Evolutionary conservation across 2,113 vertebrate genomes (phyloP).

Genomic region (Gopherus evgoodei): DNA sequence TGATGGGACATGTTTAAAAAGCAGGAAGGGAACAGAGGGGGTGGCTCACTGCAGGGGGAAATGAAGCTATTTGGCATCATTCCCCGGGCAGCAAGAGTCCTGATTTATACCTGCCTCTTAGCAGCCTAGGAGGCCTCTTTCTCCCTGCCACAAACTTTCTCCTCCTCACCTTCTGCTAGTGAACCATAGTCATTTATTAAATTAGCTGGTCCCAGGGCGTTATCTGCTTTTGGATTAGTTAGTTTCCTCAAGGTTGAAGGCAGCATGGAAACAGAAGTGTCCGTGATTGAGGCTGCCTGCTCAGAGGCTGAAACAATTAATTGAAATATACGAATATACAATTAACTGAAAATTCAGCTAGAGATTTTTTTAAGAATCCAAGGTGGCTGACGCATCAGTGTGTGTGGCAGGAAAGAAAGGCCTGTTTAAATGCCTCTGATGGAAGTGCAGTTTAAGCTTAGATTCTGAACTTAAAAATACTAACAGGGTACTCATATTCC

Average conservation of each 20-base stretch:
- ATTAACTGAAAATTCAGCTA: background rate
- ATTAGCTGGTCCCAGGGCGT: background rate
- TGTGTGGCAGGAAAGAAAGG: background rate
- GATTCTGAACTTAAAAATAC: too few relatives aligned
- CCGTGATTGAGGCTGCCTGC: background rate
- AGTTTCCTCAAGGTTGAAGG: background rate
- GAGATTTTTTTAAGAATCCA: background rate
- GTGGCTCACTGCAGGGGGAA: background rate
- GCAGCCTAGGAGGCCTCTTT: background rate
- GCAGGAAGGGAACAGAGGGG: background rate
- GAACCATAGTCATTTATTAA: background rate
- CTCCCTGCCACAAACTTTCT: background rate
- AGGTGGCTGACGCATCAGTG: background rate
- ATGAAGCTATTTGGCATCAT: rapidly evolving
- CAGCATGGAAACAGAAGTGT: background rate
- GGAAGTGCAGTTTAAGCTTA: conserved; percentile 53
- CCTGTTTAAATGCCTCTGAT: conserved; percentile 45
- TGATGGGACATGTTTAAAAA: rapidly evolving
- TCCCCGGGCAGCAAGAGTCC: background rate
- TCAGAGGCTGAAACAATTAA: background rate
- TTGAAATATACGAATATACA: conserved; percentile 14
- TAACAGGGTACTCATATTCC: conserved; percentile 19
- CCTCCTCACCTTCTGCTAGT: rapidly evolving
- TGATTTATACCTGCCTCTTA: background rate
- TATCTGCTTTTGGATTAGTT: background rate